phyloP scores from a whole-genome alignment of 2,888 invertebrate genomes.

The Noctua pronuba region DNA sequence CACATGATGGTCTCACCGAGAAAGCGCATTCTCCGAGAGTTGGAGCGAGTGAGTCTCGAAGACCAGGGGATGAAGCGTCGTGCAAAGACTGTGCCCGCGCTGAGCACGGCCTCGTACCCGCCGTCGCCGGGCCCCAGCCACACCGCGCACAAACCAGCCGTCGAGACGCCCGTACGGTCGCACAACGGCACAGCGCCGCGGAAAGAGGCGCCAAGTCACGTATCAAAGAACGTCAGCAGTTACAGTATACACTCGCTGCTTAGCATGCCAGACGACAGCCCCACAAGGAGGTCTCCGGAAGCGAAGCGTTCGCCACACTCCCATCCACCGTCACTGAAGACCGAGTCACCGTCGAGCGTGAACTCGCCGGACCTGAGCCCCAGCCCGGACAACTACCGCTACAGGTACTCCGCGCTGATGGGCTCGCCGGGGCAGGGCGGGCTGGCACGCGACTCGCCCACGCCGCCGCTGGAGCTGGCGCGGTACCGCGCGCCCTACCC shows the following conservation, averaged over 20 bases:
- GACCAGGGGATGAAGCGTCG: constrained; percentile 92
- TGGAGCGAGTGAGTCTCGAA: constrained; percentile 94
- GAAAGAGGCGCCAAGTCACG: constrained; percentile 74
- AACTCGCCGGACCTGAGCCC: constrained; percentile 86
- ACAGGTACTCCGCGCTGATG: constrained; percentile 81
- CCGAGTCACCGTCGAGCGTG: constrained; percentile 84
- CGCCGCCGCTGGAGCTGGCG: constrained; percentile 77
- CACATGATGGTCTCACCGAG: constrained; percentile 94
- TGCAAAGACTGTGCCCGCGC: constrained; percentile 86
- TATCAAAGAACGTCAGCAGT: constrained; percentile 91
- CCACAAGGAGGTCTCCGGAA: constrained; percentile 81
- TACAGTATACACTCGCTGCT: constrained; percentile 96
- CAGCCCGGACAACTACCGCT: constrained; percentile 84
- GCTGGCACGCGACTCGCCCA: constrained; percentile 80
- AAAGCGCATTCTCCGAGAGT: constrained; percentile 95
- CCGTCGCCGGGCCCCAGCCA: constrained; percentile 76
- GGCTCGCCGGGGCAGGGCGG: constrained; percentile 79
- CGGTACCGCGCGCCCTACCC: constrained; percentile 83
- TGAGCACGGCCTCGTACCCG: constrained; percentile 83
- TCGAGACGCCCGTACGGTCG: constrained; percentile 70
- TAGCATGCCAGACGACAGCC: constrained; percentile 91
- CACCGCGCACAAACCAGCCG: constrained; percentile 69
- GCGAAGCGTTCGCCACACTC: constrained; percentile 84
- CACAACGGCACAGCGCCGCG: constrained; percentile 78
- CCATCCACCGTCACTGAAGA: constrained; percentile 81